These are phyloP conservation scores for Oscheius sp. DNA, from an alignment of 2,888 invertebrate species.

Conservation along the genomic window DNA sequence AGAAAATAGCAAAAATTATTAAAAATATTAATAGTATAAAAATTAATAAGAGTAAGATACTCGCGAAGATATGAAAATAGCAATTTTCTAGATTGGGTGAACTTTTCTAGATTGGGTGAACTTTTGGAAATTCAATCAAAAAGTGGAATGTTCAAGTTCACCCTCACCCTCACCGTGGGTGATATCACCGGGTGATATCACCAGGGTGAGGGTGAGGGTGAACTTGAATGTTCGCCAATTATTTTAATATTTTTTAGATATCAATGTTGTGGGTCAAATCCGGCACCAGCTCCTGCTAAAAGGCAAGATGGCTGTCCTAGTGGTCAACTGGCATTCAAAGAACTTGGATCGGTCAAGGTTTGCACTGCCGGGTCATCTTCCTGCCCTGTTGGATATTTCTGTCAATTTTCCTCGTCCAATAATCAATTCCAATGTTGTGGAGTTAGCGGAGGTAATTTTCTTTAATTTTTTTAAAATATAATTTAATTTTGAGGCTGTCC, in stretches of 20 bases:
- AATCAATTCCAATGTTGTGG: slow-evolving; percentile 65
- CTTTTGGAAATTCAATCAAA: too few relatives aligned
- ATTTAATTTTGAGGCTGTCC: slow-evolving; percentile 50
- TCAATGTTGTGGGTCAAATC: slow-evolving; percentile 58
- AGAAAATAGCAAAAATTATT: too few relatives aligned
- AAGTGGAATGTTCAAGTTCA: too few relatives aligned
- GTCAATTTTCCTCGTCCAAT: slow-evolving; percentile 57
- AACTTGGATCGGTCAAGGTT: slow-evolving; percentile 49
- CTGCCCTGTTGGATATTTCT: slow-evolving; percentile 64
- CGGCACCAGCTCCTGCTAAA: slow-evolving; percentile 44
- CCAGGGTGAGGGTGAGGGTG: too few relatives aligned
- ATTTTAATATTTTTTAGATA: slow-evolving; percentile 37
- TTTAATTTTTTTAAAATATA: not conserved
- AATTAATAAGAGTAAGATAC: too few relatives aligned
- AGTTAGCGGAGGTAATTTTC: slow-evolving; percentile 45
- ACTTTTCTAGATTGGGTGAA: too few relatives aligned
- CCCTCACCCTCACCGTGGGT: too few relatives aligned
- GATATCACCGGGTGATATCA: too few relatives aligned
- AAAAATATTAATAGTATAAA: too few relatives aligned
- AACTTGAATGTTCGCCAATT: too few relatives aligned
- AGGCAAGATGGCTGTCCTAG: slow-evolving; percentile 59
- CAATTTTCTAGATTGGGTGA: too few relatives aligned
- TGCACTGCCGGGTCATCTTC: slow-evolving; percentile 58
- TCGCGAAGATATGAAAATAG: too few relatives aligned
- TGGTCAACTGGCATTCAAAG: slow-evolving; percentile 58